Evolutionary conservation across 2,797 vertebrate genomes (phyloP).

Genomic region (Ispidina picta): DNA sequence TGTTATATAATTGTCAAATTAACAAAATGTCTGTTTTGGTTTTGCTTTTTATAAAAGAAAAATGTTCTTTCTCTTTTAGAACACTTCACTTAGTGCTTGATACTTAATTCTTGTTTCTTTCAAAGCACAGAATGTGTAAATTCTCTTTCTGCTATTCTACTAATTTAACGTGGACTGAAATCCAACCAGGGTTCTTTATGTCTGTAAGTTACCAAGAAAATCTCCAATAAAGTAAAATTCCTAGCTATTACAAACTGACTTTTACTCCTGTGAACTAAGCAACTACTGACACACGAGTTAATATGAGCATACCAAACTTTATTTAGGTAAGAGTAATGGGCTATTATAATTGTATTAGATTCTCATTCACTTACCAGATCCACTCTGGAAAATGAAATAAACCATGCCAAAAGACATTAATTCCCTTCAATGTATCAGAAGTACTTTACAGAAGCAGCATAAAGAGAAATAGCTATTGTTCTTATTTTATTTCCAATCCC

Average conservation of each 20-base stretch:
- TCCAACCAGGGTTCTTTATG: not conserved
- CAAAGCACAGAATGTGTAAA: not conserved
- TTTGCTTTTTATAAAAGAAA: too few species aligned
- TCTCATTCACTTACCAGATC: slow-evolving; percentile 54
- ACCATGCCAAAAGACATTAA: slow-evolving; percentile 64
- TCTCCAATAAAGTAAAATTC: slow-evolving; percentile 11
- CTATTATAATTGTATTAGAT: slow-evolving; percentile 59
- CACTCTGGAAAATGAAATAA: slow-evolving; percentile 65
- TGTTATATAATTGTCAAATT: not conserved
- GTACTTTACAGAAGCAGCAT: slow-evolving; percentile 36
- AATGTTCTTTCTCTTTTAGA: not conserved
- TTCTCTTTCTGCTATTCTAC: not conserved
- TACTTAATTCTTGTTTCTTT: slow-evolving; percentile 10
- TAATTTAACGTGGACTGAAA: not conserved
- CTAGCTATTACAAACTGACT: slow-evolving; percentile 14
- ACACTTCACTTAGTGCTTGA: not conserved
- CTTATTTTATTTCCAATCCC: slow-evolving; percentile 51
- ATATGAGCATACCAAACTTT: slow-evolving; percentile 51
- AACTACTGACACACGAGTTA: slow-evolving; percentile 44
- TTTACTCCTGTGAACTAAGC: slow-evolving; percentile 35
- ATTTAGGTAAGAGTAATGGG: slow-evolving; percentile 58
- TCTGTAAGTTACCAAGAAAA: not conserved
- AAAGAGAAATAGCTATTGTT: slow-evolving; percentile 57
- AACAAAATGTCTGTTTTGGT: not conserved
- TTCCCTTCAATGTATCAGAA: slow-evolving; percentile 45